A percentile compares a stretch with the other conserved stretches of the same genome.
Evolutionary conservation across 2,797 vertebrate species (phyloP).

Genomic region (Eurystomus glaucurus): DNA sequence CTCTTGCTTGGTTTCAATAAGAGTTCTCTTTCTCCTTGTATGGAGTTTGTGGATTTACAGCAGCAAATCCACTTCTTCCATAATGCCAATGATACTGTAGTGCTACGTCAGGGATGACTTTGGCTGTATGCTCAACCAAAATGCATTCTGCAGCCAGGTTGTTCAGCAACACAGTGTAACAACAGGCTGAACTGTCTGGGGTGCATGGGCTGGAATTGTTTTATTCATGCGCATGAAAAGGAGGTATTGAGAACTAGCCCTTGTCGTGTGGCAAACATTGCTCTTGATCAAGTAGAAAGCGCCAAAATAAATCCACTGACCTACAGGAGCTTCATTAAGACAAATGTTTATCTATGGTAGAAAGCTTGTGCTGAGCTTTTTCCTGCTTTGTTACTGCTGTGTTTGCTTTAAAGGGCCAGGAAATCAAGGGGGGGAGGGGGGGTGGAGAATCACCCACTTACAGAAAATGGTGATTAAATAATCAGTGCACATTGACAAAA

Average conservation of each 20-base stretch:
- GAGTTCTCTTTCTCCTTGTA: neutral
- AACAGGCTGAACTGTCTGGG: constrained; percentile 28
- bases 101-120: neutral
- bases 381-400: neutral
- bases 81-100: neutral
- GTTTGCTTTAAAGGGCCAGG: constrained; percentile 43
- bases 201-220: neutral
- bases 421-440: fast-evolving
- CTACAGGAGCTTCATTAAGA: constrained; percentile 8
- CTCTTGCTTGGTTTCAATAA: neutral
- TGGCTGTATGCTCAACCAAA: neutral
- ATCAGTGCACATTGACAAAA: neutral
- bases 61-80: constrained; percentile 22
- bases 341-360: neutral
- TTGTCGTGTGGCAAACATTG: constrained; percentile 37
- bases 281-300: constrained; percentile 48
- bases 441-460: neutral
- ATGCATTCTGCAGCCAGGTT: constrained; percentile 54
- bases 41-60: neutral
- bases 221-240: neutral
- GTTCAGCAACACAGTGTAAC: constrained; percentile 21
- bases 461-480: neutral
- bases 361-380: neutral
- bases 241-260: constrained; percentile 67
- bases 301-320: constrained; percentile 46